These are phyloP conservation scores for Ceratitis capitata DNA, from an alignment of 1,140 invertebrate genomes.

Conservation along the genomic window DNA sequence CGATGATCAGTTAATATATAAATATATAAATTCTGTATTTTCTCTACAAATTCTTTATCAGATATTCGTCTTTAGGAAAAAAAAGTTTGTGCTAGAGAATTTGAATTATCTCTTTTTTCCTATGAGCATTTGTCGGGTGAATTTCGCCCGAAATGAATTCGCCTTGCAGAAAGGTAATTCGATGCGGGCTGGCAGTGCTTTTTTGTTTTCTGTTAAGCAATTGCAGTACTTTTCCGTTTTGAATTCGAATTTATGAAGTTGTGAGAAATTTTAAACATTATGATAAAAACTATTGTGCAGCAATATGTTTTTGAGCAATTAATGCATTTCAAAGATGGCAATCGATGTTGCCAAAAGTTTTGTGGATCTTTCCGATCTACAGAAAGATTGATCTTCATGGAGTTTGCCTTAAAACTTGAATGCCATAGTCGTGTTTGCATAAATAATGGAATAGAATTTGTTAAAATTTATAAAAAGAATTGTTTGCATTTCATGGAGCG, in stretches of 20 bases:
- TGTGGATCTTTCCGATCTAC: constrained; percentile 48
- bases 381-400: constrained; percentile 45
- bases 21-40: background rate
- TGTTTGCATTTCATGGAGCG: constrained; percentile 53
- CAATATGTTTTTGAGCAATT: constrained; percentile 54
- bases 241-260: background rate
- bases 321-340: constrained; percentile 53
- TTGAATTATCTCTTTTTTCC: too few relatives aligned
- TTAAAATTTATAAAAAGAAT: constrained; percentile 51
- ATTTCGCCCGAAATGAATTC: background rate
- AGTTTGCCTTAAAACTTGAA: constrained; percentile 43
- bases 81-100: too few relatives aligned
- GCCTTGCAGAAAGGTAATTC: background rate
- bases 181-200: background rate
- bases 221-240: constrained; percentile 6
- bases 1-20: too few relatives aligned
- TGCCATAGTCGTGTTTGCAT: constrained; percentile 44
- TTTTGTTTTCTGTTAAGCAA: background rate
- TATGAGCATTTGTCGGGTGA: too few relatives aligned
- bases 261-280: constrained; percentile 16
- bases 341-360: constrained; percentile 55
- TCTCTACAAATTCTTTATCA: too few relatives aligned
- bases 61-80: too few relatives aligned
- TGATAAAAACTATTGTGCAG: constrained; percentile 50
- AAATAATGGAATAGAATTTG: constrained; percentile 44